Evolutionary conservation across 1,140 invertebrate species (phyloP), one percentile per base, ranked within the genome.

Genomic region (Rhopalosiphum maidis): DNA sequence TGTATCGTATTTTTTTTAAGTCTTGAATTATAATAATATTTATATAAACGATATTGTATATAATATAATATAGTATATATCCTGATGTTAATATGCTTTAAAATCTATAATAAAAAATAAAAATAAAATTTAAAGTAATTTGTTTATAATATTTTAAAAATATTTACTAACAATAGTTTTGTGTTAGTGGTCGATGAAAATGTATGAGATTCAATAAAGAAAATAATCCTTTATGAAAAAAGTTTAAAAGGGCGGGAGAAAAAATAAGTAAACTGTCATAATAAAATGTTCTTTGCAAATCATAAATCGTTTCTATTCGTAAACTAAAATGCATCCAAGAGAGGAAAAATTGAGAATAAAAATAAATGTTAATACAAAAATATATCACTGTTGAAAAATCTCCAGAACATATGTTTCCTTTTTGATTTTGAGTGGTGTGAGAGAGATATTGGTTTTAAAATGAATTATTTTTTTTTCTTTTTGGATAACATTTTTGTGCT

Each of bases 271-370:
- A 60, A 60, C 51, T 90, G 54, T 60, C 54, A 41, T 18, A 43
- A 90, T 90, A 90, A 90, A 90, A 90, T 90, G 88, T 60, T 60
- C 54, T 55, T 60, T 90, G 37, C 48, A n/a, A 51, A 60, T 90
- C 88, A 30, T 90, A 90, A 90, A 90, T 90, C 11, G 51, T 90
- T 90, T 55, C 8, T 90, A 41, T 55, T 55, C 4, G 51, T 60
- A 55, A 55, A 54, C 30, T 15, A 89, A 89, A 54, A 89, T 54
- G 54, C 1, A 54, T 54, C n/a, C 37, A 54, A 54, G 35, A 60
- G 35, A 41, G 35, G 51, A 55, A 41, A 90, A 55, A 41, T 55
- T 41, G 88, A 37, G 35, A 55, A 54, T 25, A 90, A 90, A 41
- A 41, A 25, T 23, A 30, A 55, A 55, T 55, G 35, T 41, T 55